These are phyloP conservation scores for Ommatoiulus sabulosus DNA, from an alignment of 2,888 invertebrate species.

Conservation along the genomic window DNA sequence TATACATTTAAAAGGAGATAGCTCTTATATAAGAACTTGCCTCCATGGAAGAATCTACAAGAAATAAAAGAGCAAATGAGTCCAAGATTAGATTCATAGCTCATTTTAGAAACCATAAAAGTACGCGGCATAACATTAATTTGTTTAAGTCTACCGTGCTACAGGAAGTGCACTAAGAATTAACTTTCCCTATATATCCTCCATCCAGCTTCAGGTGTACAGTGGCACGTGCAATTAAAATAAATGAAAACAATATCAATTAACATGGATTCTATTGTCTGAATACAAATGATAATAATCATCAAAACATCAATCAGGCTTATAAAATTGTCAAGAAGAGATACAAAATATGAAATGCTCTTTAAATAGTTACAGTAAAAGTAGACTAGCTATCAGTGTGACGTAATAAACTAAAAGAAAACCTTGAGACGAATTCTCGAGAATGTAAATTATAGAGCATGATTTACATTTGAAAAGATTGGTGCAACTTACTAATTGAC, in stretches of 20 bases:
- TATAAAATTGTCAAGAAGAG: neutral
- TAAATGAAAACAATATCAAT: conserved; percentile 47
- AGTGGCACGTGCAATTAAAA: neutral
- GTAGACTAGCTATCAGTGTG: too few relatives aligned
- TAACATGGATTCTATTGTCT: conserved; percentile 20
- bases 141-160: conserved; percentile 18
- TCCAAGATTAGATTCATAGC: conserved; percentile 35
- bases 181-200: neutral
- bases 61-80: conserved; percentile 35
- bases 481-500: too few relatives aligned
- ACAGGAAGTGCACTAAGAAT: neutral
- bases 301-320: conserved; percentile 11
- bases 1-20: neutral
- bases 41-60: conserved; percentile 42
- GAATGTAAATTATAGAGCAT: too few relatives aligned
- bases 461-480: too few relatives aligned
- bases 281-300: neutral
- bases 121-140: conserved; percentile 41
- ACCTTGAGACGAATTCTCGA: too few relatives aligned
- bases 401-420: too few relatives aligned
- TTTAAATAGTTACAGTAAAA: too few relatives aligned
- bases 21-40: neutral
- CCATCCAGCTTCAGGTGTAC: neutral
- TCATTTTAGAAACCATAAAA: conserved; percentile 41
- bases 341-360: too few relatives aligned